Evolutionary conservation across 1,140 invertebrate species (phyloP).

Genomic region (Drosophila equinoxialis): DNA sequence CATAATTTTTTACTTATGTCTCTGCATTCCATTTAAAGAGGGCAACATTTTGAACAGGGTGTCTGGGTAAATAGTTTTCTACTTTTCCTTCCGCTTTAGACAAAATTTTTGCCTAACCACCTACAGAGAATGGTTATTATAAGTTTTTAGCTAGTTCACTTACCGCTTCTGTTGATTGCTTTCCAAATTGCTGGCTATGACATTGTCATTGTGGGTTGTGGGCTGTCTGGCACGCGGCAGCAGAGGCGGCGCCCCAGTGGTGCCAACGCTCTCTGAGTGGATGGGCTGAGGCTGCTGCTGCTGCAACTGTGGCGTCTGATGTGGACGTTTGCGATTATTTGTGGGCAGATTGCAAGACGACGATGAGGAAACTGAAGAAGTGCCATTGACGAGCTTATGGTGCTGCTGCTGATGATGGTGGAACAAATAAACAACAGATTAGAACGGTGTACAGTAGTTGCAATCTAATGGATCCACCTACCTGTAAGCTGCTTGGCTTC

Average conservation of each 20-base stretch:
- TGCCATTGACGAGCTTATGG: slow-evolving; percentile 49
- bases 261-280: slow-evolving; percentile 48
- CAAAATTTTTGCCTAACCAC: background rate
- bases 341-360: slow-evolving; percentile 42
- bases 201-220: slow-evolving; percentile 58
- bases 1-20: too few relatives aligned
- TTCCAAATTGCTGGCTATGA: slow-evolving; percentile 71
- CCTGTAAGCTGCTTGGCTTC: slow-evolving; percentile 76
- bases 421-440: slow-evolving; percentile 17
- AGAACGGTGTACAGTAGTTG: slow-evolving; percentile 28
- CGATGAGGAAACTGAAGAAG: slow-evolving; percentile 10
- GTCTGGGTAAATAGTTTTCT: background rate
- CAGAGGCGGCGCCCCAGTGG: slow-evolving; percentile 47
- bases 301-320: slow-evolving; percentile 55
- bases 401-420: slow-evolving; percentile 40
- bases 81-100: slow-evolving; percentile 3
- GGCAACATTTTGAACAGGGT: background rate
- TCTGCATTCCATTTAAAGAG: too few relatives aligned
- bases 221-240: slow-evolving; percentile 55
- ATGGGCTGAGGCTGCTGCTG: slow-evolving; percentile 45
- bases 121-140: background rate
- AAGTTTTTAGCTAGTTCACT: slow-evolving; percentile 33
- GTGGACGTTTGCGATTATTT: slow-evolving; percentile 74
- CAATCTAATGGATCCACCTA: slow-evolving; percentile 41
- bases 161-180: slow-evolving; percentile 74